A percentile compares a stretch with the other conserved stretches of the same genome.
Evolutionary conservation across 2,797 vertebrate species (phyloP).

Genomic region (Crocodylus rhombifer): DNA sequence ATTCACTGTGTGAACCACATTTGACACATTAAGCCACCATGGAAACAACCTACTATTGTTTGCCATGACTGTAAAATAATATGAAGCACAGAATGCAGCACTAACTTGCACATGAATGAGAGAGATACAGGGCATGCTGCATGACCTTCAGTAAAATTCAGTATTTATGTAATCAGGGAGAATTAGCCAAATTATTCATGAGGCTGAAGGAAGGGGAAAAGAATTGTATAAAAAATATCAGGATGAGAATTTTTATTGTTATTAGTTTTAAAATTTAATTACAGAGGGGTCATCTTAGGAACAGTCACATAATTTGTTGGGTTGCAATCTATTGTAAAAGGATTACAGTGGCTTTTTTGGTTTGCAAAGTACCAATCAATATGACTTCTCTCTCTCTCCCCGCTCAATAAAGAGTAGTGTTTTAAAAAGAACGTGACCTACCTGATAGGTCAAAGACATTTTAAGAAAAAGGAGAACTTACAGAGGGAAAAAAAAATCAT

Average conservation of each 20-base stretch:
- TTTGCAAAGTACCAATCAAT: conserved; percentile 32
- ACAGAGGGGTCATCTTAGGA: background rate
- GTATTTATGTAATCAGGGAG: conserved; percentile 27
- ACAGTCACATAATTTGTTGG: conserved; percentile 32
- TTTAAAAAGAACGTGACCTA: conserved; percentile 50
- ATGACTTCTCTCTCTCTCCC: conserved; percentile 21
- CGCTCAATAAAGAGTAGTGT: conserved; percentile 50
- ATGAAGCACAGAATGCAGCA: background rate
- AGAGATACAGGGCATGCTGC: background rate
- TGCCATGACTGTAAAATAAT: conserved; percentile 25
- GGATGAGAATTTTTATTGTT: conserved; percentile 52
- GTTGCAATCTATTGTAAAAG: conserved; percentile 51
- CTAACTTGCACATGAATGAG: background rate
- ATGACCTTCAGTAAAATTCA: conserved; percentile 33
- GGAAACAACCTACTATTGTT: conserved; percentile 25
- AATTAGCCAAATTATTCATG: conserved; percentile 61
- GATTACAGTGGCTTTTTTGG: background rate
- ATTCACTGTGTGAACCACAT: conserved; percentile 12
- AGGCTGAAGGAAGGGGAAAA: conserved; percentile 24
- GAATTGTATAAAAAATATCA: conserved; percentile 30
- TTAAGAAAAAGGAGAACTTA: background rate
- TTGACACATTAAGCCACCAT: background rate
- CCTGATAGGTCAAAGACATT: background rate
- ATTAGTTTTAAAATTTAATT: background rate
- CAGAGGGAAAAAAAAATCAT: background rate